phyloP scores from a whole-genome alignment of 2,113 vertebrate species.

The Thymallus thymallus region DNA sequence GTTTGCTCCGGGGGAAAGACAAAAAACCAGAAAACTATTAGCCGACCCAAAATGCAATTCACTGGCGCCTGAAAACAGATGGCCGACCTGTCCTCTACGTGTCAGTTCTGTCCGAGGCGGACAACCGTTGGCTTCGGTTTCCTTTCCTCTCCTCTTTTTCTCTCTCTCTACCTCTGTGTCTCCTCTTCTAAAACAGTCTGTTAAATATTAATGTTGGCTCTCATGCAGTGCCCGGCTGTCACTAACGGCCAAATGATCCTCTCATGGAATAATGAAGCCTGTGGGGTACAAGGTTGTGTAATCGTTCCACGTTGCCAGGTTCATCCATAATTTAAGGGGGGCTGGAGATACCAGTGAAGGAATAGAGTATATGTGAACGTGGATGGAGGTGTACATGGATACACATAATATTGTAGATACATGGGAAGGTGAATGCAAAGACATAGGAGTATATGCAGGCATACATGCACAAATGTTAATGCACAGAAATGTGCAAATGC shows the following conservation, averaged over 20 bases:
- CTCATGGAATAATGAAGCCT: conserved; percentile 68
- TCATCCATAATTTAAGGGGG: conserved; percentile 66
- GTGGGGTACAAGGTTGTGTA: conserved; percentile 64
- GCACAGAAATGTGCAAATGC: neutral
- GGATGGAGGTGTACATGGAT: too few relatives aligned
- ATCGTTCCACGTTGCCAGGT: conserved; percentile 51
- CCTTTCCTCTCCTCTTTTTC: neutral
- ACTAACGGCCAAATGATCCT: conserved; percentile 66
- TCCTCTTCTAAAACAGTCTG: conserved; percentile 23
- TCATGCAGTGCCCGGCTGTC: conserved; percentile 51
- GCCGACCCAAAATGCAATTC: neutral
- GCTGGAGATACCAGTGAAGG: conserved; percentile 31
- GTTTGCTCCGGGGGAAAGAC: conserved; percentile 62
- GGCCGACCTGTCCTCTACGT: conserved; percentile 50
- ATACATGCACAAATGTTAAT: neutral
- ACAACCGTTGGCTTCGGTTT: neutral
- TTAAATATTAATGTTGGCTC: conserved; percentile 67
- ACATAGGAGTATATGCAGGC: neutral
- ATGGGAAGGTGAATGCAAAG: neutral
- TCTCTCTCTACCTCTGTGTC: conserved; percentile 17
- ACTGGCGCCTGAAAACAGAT: conserved; percentile 51
- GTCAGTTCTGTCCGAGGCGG: conserved; percentile 17
- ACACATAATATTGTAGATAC: too few relatives aligned
- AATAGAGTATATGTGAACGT: neutral
- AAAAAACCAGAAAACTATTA: neutral